Base-by-base conservation (phyloP, 2,113 vertebrate genomes). In the Glareola pratincola region DNA sequence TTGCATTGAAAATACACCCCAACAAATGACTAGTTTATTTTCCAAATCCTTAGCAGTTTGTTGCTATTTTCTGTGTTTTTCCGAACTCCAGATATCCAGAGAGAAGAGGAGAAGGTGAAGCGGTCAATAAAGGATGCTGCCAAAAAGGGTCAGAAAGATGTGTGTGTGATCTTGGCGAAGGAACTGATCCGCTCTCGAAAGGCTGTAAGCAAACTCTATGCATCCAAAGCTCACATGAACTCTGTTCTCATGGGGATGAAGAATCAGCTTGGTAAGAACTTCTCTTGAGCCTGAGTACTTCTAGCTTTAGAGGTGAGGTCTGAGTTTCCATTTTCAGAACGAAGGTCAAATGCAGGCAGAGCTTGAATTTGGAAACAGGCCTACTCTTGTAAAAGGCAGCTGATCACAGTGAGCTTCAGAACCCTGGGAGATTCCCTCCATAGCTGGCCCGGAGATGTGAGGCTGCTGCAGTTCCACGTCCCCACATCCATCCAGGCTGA, bases 171-270 rank as follows among this genome's bases (percentile, higher is more conserved):
- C 78, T 96, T 99, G 69, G 99, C 99, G 0, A 99, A 99, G 97
- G 99, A 99, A 95, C 98, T 99, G 98, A 97, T 99, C 96, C 98
- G 99, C 76, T 99, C 99, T 1, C 98, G 98, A 76, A 98, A 97
- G 95, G 99, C 99, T 0, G 97, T 99, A 32, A 98, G 98, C 97
- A 99, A 99, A 95, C 98, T 99, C 29, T 99, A 99, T 8, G 98
- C 99, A 3, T 99, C 99, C 92, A 99, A 99, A 98, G 99, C 99
- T 2, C 99, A 99, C 32, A 99, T 99, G 99, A 99, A 99, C 98
- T 99, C 99, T 2, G 98, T 99, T 45, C 98, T 98, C 57, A 99
- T 99, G 98, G 99, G 99, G 43, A 99, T 99, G 99, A 99, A 99
- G 98, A 99, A 99, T 97, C 99, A 99, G 93, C 98, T 99, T 0